Conservation (phyloP, 1,140 invertebrate species). For the Carposina sasakii region DNA sequence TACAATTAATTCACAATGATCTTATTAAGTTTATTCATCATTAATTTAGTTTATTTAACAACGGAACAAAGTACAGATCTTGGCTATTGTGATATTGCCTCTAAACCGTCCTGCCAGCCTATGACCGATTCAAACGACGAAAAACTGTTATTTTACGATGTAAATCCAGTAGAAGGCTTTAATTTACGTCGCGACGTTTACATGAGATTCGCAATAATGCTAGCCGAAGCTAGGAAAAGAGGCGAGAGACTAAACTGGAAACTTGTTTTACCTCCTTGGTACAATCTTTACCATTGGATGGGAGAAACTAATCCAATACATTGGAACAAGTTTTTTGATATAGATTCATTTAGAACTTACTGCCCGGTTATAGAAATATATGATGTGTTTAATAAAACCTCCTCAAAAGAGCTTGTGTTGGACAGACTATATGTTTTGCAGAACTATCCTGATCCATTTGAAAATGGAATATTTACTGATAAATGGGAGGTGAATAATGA, state of each 20-base stretch:
- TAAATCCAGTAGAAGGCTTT: conserved; percentile 96
- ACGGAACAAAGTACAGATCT: too few relatives aligned
- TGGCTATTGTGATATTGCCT: too few relatives aligned
- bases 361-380: conserved; percentile 91
- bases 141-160: conserved; percentile 85
- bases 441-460: conserved; percentile 90
- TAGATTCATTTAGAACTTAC: conserved; percentile 84
- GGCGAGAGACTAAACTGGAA: conserved; percentile 68
- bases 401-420: conserved; percentile 67
- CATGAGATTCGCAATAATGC: conserved; percentile 89
- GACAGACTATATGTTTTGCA: conserved; percentile 88
- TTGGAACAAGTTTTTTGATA: conserved; percentile 92
- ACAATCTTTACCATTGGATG: conserved; percentile 92
- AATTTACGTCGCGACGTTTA: conserved; percentile 97
- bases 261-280: conserved; percentile 93
- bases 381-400: conserved; percentile 78
- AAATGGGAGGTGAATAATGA: conserved; percentile 82
- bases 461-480: conserved; percentile 84
- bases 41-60: too few relatives aligned
- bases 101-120: background rate
- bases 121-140: background rate
- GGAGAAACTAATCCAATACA: conserved; percentile 74
- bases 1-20: too few relatives aligned
- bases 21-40: too few relatives aligned
- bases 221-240: conserved; percentile 75